These are phyloP conservation scores for Augochlora pura DNA, from an alignment of 1,140 invertebrate species.

Conservation along the genomic window DNA sequence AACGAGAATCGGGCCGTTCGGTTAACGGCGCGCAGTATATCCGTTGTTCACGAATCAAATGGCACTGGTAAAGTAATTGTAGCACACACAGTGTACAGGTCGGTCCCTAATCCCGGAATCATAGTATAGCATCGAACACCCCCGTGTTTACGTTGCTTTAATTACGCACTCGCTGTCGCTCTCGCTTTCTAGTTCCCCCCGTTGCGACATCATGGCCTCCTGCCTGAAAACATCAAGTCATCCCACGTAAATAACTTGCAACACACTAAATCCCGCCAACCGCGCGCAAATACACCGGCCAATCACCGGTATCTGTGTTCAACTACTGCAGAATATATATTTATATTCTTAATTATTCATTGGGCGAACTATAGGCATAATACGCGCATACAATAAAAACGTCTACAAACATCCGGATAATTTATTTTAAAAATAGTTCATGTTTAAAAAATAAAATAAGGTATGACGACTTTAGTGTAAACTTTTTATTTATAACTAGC, in stretches of 20 bases:
- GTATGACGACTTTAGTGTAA: no score
- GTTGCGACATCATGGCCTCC: neutral
- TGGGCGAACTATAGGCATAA: no score
- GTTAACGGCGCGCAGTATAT: neutral
- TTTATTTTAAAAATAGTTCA: no score
- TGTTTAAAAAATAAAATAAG: no score
- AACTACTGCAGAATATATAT: no score
- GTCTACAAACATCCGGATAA: no score
- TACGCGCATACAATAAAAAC: no score
- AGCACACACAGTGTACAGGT: neutral
- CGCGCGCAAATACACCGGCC: no score
- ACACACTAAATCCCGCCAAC: no score
- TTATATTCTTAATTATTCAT: no score
- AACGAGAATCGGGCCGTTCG: neutral
- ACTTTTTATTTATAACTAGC: no score
- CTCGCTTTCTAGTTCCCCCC: neutral
- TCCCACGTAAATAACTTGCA: neutral
- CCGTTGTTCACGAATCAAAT: neutral
- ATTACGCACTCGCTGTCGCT: neutral
- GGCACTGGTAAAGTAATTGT: slow-evolving; percentile 8
- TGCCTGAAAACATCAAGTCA: neutral
- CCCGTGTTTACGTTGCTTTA: slow-evolving; percentile 10
- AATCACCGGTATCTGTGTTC: no score
- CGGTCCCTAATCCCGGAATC: neutral
- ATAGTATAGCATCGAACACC: slow-evolving; percentile 4